phyloP scores from a whole-genome alignment of 2,113 vertebrate species.

The Callorhinus ursinus region DNA sequence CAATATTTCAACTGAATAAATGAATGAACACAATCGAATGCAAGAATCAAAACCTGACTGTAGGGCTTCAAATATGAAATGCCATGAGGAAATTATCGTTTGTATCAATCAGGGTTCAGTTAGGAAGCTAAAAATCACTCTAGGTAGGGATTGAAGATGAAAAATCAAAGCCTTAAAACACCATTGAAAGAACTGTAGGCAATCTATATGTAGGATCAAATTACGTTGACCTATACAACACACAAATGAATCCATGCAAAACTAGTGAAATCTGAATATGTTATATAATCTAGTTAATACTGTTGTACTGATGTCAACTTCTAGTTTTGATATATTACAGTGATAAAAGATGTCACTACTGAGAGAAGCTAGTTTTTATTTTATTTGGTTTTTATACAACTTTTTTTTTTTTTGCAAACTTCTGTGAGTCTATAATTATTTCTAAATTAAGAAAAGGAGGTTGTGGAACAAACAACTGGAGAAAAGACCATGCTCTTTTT shows the following conservation, averaged over 20 bases:
- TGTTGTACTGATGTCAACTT: not conserved
- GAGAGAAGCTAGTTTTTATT: not conserved
- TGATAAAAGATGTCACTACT: not conserved
- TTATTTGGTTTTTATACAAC: not conserved
- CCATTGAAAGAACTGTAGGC: not conserved
- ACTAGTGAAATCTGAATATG: not conserved
- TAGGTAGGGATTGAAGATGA: not conserved
- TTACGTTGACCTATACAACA: not conserved
- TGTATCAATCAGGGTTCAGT: not conserved
- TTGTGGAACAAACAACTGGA: not conserved
- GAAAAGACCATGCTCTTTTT: not conserved
- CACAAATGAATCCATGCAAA: not conserved
- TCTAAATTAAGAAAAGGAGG: not conserved
- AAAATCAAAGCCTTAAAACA: not conserved
- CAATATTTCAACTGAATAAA: not conserved
- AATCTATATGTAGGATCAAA: not conserved
- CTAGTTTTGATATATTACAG: not conserved
- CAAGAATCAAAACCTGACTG: not conserved
- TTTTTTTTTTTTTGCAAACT: not conserved
- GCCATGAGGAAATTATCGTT: not conserved
- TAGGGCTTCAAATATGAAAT: not conserved
- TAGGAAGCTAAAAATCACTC: not conserved
- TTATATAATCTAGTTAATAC: not conserved
- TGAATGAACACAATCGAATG: not conserved
- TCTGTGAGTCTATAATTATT: not conserved